phyloP scores from a whole-genome alignment of 2,797 vertebrate genomes.

The Dryobates pubescens region DNA sequence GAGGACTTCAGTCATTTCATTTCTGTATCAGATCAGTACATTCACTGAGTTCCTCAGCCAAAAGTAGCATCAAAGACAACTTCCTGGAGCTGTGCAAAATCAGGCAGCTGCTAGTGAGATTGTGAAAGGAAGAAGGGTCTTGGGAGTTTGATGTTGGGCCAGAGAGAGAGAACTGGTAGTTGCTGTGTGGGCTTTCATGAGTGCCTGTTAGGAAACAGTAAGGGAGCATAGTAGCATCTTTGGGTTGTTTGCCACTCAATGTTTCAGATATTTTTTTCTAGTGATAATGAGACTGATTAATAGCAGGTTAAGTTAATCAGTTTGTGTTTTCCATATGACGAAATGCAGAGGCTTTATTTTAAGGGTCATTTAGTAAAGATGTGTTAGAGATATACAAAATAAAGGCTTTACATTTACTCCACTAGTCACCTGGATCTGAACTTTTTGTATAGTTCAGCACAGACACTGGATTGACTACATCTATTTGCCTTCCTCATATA shows the following conservation, averaged over 20 bases:
- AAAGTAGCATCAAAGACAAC: background rate
- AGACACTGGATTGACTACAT: background rate
- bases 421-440: background rate
- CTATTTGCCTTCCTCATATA: background rate
- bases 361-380: background rate
- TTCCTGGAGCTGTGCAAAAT: background rate
- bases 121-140: background rate
- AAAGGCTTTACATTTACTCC: background rate
- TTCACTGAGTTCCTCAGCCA: background rate
- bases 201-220: background rate
- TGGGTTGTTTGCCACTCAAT: background rate
- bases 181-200: background rate
- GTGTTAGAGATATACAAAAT: background rate
- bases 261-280: background rate
- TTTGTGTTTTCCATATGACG: background rate
- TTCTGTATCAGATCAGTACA: background rate
- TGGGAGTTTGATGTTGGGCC: background rate
- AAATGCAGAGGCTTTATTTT: background rate
- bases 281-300: background rate
- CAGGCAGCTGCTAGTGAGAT: background rate
- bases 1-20: fast-evolving
- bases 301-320: background rate
- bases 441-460: background rate
- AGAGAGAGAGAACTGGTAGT: background rate
- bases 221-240: background rate